Evolutionary conservation across 2,888 invertebrate species (phyloP), one percentile per base, ranked within the genome.

Genomic region (Nezara viridula): DNA sequence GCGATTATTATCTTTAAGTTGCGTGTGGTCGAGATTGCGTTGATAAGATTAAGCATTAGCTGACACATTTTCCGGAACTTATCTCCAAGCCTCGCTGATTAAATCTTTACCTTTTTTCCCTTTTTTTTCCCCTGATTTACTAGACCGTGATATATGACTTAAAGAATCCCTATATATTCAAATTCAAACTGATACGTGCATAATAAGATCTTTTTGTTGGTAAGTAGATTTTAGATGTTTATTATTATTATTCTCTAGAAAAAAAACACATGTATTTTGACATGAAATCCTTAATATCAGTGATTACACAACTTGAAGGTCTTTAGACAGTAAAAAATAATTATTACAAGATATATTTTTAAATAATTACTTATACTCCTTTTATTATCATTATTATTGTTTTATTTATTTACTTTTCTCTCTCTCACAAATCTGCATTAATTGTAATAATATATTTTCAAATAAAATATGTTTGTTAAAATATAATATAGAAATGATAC

Each of bases 51-150:
- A 73, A 37, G 66, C 37, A 37, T 73, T 73, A 73, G 66, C 66
- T 73, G 66, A 73, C 66, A 73, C 66, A 73, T 73, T 37, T 66
- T 73, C 19, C 66, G 37, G 66, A 73, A 73, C 66, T 73, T 73
- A 73, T 73, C 66, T 73, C 19, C 37, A 37, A 73, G 37, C 66
- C 32, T 37, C 19, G 6, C 37, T 73, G 66, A 73, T 73, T 32
- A 73, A 73, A 73, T 73, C 66, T 60, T 60, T 60, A 4, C 60
- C 14, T 73, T 37, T 37, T 21, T 37, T 9, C 14, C 27, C 27
- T 60, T 60, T 60, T 37, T 32, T 32, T 7, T 52, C 4, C 24
- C 66, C 37, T 37, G 66, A 37, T 73, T 73, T 73, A 73, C 6
- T 32, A 9, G 66, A 37, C 32, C 27, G 66, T 66, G 66, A 37